These are phyloP conservation scores for Serripes groenlandicus DNA, from an alignment of 2,888 invertebrate genomes.

Conservation along the genomic window DNA sequence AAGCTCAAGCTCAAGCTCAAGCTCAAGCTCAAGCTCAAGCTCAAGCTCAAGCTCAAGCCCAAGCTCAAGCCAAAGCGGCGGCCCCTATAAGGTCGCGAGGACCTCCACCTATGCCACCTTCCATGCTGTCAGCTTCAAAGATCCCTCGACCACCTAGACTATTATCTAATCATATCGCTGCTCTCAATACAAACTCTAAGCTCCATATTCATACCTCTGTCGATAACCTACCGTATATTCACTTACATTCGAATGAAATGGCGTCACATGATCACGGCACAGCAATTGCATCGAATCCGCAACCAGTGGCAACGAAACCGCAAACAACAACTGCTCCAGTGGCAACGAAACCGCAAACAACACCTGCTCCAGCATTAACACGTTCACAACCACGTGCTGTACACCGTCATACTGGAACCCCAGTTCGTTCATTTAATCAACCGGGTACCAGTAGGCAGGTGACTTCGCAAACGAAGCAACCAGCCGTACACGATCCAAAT, in stretches of 20 bases:
- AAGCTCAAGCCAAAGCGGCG: no score
- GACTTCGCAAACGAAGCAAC: not conserved
- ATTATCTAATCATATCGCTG: constrained; percentile 36
- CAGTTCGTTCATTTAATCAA: not conserved
- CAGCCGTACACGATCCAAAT: not conserved
- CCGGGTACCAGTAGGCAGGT: not conserved
- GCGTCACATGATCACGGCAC: not conserved
- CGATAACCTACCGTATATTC: not conserved
- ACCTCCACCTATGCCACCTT: not conserved
- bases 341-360: not conserved
- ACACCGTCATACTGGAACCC: not conserved
- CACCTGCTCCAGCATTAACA: not conserved
- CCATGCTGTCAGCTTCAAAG: not conserved
- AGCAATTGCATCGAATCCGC: not conserved
- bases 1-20: no score
- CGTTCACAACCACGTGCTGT: no score
- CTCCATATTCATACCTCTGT: not conserved
- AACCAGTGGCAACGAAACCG: not conserved
- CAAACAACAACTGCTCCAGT: not conserved
- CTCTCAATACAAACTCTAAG: not conserved
- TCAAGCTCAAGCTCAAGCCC: not conserved
- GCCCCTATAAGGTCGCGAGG: not conserved
- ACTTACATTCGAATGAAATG: constrained; percentile 3
- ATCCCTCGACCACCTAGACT: constrained; percentile 49
- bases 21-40: no score